Percentiles rank a stretch among this genome's conserved stretches.
phyloP scores from a whole-genome alignment of 2,888 invertebrate species.

The Antitype chi region DNA sequence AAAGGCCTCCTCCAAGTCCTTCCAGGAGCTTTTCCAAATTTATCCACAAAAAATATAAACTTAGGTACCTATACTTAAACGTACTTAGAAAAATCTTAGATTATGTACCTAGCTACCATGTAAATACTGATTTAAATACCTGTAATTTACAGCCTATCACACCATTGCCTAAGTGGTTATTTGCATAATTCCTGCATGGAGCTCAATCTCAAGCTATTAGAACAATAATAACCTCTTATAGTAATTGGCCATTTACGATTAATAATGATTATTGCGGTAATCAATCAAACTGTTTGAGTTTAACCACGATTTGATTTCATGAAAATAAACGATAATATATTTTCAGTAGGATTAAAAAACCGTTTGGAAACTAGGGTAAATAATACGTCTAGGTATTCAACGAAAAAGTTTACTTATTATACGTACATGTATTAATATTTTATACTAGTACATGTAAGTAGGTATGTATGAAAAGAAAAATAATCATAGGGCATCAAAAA shows the following conservation, averaged over 20 bases:
- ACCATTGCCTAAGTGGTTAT: background rate
- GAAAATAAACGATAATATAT: background rate
- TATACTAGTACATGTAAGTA: too few species aligned
- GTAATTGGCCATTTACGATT: slow-evolving; percentile 19
- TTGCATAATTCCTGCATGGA: slow-evolving; percentile 3
- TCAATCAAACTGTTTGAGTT: background rate
- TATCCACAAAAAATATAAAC: background rate
- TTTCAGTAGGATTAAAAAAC: background rate
- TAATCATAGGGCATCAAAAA: background rate
- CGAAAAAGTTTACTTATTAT: too few species aligned
- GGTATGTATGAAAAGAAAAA: background rate
- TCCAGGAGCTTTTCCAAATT: too few species aligned
- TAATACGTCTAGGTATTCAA: background rate
- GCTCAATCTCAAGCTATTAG: background rate
- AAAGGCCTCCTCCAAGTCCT: too few species aligned
- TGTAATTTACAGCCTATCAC: background rate
- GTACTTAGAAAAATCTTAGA: background rate
- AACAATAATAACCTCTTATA: background rate
- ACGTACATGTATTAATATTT: too few species aligned
- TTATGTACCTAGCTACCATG: background rate
- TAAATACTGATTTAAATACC: background rate
- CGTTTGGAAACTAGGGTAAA: background rate
- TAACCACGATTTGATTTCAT: background rate
- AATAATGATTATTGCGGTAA: background rate
- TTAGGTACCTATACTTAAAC: background rate